phyloP scores from a whole-genome alignment of 2,113 vertebrate species.

The Strix aluco region DNA sequence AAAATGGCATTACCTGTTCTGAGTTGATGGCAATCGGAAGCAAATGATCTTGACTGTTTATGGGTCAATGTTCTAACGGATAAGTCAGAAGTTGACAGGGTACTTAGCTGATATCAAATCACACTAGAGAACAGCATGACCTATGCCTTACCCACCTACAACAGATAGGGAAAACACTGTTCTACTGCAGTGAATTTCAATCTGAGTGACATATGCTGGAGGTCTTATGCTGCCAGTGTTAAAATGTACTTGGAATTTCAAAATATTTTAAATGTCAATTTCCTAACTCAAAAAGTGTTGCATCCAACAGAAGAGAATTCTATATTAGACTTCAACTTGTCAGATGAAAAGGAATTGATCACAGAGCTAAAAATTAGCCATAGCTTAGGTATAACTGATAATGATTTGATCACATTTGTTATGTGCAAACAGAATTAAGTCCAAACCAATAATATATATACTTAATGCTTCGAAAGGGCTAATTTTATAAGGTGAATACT shows the following conservation, averaged over 20 bases:
- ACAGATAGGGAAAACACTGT: not conserved
- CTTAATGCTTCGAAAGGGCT: not conserved
- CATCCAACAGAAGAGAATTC: not conserved
- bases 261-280: constrained; percentile 25
- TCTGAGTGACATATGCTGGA: not conserved
- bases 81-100: constrained; percentile 48
- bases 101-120: constrained; percentile 56
- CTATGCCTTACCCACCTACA: not conserved
- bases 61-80: constrained; percentile 8
- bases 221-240: not conserved
- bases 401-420: not conserved
- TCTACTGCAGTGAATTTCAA: not conserved
- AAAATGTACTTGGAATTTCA: constrained; percentile 30
- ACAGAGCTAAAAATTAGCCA: constrained; percentile 14
- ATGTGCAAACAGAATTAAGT: constrained; percentile 25
- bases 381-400: not conserved
- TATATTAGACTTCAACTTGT: not conserved
- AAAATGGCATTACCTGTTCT: constrained; percentile 11
- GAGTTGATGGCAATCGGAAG: constrained; percentile 19
- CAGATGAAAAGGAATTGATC: constrained; percentile 45
- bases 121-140: constrained; percentile 35
- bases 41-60: constrained; percentile 39
- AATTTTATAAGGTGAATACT: not conserved
- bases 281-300: constrained; percentile 4
- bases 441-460: not conserved